Percentiles rank a stretch among this genome's conserved stretches.
phyloP scores from a whole-genome alignment of 1,140 invertebrate genomes.

The Thaumetopoea pityocampa region DNA sequence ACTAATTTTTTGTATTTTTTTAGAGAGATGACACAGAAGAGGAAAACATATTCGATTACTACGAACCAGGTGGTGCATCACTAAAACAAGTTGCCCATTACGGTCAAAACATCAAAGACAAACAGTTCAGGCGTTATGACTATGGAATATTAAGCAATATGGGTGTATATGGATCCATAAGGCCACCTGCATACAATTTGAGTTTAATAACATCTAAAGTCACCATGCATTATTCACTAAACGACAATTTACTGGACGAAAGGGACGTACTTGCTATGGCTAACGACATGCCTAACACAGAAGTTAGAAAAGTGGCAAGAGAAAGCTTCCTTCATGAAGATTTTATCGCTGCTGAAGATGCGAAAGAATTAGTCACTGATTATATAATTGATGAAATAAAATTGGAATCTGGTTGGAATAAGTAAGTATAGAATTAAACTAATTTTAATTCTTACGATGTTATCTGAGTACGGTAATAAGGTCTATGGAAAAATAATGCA shows the following conservation, averaged over 20 bases:
- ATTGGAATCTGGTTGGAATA: too few species aligned
- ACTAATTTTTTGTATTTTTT: too few species aligned
- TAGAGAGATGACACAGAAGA: background rate
- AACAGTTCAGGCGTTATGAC: conserved; percentile 42
- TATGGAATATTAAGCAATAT: conserved; percentile 31
- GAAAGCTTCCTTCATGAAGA: conserved; percentile 42
- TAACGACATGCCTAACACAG: conserved; percentile 37
- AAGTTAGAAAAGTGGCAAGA: conserved; percentile 36
- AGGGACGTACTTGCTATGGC: conserved; percentile 54
- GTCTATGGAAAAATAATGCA: too few species aligned
- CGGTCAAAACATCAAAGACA: conserved; percentile 54
- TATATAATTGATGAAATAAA: conserved; percentile 44
- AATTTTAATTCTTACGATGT: too few species aligned
- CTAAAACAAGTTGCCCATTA: conserved; percentile 55
- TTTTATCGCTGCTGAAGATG: conserved; percentile 35
- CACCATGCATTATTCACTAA: conserved; percentile 53
- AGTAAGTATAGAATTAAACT: too few species aligned
- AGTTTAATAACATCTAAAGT: conserved; percentile 32
- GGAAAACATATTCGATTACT: too few species aligned
- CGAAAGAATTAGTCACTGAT: conserved; percentile 44
- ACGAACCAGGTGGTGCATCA: conserved; percentile 32
- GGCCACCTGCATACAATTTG: conserved; percentile 42
- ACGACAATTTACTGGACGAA: conserved; percentile 43
- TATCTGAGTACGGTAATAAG: too few species aligned
- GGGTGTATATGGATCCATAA: conserved; percentile 26